These are phyloP conservation scores for Xylophagus ater DNA, from an alignment of 2,888 invertebrate genomes.

Conservation along the genomic window DNA sequence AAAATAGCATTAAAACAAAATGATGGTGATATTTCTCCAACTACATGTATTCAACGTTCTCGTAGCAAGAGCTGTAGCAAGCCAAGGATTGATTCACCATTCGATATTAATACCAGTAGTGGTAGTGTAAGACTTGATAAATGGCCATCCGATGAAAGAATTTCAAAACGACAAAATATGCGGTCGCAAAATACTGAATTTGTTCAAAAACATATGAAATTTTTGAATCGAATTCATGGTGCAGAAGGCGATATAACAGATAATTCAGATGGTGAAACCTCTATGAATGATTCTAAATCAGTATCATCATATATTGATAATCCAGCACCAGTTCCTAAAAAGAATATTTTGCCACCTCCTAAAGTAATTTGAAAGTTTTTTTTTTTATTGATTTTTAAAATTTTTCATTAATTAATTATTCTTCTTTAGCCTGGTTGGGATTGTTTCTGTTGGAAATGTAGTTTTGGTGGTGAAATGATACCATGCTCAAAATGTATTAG, in stretches of 20 bases:
- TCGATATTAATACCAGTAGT: not conserved
- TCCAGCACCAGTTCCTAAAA: slow-evolving; percentile 3
- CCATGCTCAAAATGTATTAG: slow-evolving; percentile 76
- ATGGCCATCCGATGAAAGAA: slow-evolving; percentile 15
- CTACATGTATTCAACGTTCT: slow-evolving; percentile 19
- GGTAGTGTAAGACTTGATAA: slow-evolving; percentile 8
- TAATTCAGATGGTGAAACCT: slow-evolving; percentile 30
- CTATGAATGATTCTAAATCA: slow-evolving; percentile 19
- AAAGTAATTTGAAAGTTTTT: slow-evolving; percentile 15
- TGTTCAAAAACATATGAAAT: slow-evolving; percentile 49
- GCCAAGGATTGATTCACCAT: slow-evolving; percentile 11
- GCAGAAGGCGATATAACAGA: slow-evolving; percentile 19
- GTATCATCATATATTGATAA: slow-evolving; percentile 11
- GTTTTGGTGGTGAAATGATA: slow-evolving; percentile 48
- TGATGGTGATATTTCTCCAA: slow-evolving; percentile 7
- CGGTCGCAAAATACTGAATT: slow-evolving; percentile 54
- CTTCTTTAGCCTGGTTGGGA: slow-evolving; percentile 47
- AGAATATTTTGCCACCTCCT: slow-evolving; percentile 14
- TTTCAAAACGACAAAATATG: slow-evolving; percentile 42
- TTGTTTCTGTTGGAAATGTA: slow-evolving; percentile 86
- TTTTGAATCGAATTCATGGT: slow-evolving; percentile 44
- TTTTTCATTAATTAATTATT: slow-evolving; percentile 11
- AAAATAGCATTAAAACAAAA: slow-evolving; percentile 16
- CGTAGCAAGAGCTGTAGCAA: slow-evolving; percentile 30
- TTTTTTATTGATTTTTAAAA: slow-evolving; percentile 4